A percentile compares a stretch with the other conserved stretches of the same genome.
phyloP scores from a whole-genome alignment of 2,797 vertebrate species.

The Xyrichtys novacula region DNA sequence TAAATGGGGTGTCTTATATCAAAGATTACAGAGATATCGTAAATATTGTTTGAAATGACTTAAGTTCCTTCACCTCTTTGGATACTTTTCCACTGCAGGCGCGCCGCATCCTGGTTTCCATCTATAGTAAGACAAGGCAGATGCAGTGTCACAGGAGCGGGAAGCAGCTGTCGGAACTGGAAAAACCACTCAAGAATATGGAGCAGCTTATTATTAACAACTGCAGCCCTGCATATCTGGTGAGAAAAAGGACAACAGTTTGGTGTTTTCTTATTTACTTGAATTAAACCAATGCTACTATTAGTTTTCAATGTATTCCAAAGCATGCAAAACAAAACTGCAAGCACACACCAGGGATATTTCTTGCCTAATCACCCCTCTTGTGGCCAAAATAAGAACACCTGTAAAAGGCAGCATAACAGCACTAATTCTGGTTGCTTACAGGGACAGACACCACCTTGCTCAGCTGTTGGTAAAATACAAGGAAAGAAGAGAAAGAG shows the following conservation, averaged over 20 bases:
- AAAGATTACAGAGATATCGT: not conserved
- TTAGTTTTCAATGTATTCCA: not conserved
- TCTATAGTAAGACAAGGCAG: slow-evolving; percentile 77
- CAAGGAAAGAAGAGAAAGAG: slow-evolving; percentile 73
- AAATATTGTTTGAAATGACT: not conserved
- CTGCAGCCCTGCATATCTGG: slow-evolving; percentile 74
- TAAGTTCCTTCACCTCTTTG: slow-evolving; percentile 4
- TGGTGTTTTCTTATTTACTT: not conserved
- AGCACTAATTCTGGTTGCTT: slow-evolving; percentile 35
- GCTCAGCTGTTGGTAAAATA: slow-evolving; percentile 65
- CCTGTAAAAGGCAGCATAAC: not conserved
- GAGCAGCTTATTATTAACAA: slow-evolving; percentile 75
- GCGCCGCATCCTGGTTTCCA: slow-evolving; percentile 76
- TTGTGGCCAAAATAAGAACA: not conserved
- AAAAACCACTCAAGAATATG: slow-evolving; percentile 75
- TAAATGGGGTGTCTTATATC: not conserved
- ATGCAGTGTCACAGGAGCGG: slow-evolving; percentile 68
- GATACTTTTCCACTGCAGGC: slow-evolving; percentile 51
- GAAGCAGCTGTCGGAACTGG: slow-evolving; percentile 48
- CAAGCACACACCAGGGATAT: not conserved
- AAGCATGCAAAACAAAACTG: not conserved
- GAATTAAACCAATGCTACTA: not conserved
- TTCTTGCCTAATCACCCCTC: too few relatives aligned
- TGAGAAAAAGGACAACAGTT: slow-evolving; percentile 37
- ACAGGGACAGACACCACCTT: slow-evolving; percentile 70